Percentiles rank a stretch among this genome's conserved stretches.
Evolutionary conservation across 2,113 vertebrate species (phyloP).

Genomic region (Hystrix brachyura): DNA sequence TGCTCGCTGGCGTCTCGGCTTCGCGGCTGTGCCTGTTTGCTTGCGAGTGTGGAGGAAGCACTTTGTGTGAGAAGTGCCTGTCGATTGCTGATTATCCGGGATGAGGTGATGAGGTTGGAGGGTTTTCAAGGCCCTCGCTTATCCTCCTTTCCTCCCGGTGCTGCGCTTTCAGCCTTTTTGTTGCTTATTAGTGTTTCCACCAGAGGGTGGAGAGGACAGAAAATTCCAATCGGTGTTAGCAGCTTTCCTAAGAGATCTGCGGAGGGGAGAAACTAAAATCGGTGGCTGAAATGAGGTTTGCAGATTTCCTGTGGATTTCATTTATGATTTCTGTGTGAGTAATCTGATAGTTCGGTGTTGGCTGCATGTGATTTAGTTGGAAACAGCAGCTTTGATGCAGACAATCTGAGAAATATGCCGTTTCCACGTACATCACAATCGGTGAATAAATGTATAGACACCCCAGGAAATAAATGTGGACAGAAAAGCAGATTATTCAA

Average conservation of each 20-base stretch:
- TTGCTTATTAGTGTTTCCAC: slow-evolving; percentile 19
- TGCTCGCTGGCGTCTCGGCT: neutral
- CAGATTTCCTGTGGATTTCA: slow-evolving; percentile 16
- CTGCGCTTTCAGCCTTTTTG: neutral
- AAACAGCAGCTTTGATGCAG: neutral
- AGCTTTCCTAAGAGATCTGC: slow-evolving; percentile 12
- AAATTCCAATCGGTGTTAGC: slow-evolving; percentile 23
- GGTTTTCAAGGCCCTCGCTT: neutral
- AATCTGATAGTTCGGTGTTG: neutral
- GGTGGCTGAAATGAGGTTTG: neutral
- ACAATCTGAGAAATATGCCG: neutral
- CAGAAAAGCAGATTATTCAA: neutral
- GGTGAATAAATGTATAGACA: neutral
- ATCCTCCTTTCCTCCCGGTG: neutral
- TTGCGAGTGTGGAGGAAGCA: neutral
- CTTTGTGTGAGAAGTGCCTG: neutral
- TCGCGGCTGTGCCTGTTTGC: neutral
- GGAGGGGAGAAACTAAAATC: neutral
- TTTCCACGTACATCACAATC: neutral
- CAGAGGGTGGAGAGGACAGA: neutral
- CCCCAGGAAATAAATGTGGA: neutral
- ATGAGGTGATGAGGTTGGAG: neutral
- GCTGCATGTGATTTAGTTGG: neutral
- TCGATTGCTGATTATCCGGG: neutral
- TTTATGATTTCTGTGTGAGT: neutral